Base-by-base conservation (phyloP, 1,140 invertebrate genomes). In the Camponotus floridanus region DNA sequence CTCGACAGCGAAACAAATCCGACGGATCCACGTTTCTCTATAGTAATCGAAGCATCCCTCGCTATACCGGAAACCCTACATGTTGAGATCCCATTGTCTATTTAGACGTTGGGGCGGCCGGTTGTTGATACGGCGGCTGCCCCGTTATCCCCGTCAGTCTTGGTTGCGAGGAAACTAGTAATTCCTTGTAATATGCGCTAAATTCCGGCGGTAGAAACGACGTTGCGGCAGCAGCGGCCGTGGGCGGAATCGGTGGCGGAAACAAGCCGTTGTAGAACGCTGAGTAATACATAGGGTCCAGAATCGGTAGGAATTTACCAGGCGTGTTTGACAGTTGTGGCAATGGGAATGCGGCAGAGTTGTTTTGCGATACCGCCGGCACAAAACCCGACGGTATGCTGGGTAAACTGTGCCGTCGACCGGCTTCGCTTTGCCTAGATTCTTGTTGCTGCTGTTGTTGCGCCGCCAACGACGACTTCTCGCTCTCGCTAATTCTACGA, bases 211-310 rank as follows among this genome's bases (percentile, higher is more conserved):
- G 85, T 57, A 95, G 79, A 80, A 93, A 94, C n/a, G 94, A 89
- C 42, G 91, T 88, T 51, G 91, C 76, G 18, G 80, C 81, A 31
- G 76, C 42, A n/a, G 76, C 11, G 33, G 86, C 70, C 78, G 90
- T 81, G 84, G 87, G 87, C 73, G 92, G 91, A 68, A 91, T 88
- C 88, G 94, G 92, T 31, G 91, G 92, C 42, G 93, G 92, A 15
- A 94, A 91, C 73, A 95, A 92, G 42, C 95, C 90, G 79, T 94
- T 95, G 83, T 95, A 96, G 76, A 95, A 92, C 42, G 94, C 92
- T 45, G 92, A 92, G 81, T 95, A 95, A 80, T 95, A 95, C 90
- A 94, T 91, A 2, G 94, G 94, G 79, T 95, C 94, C 13, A 95
- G 64, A 1, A 95, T 94, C 15, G 94, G 94, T 88, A 94, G 91